These are phyloP conservation scores for Acrobasis consociella DNA, from an alignment of 2,888 invertebrate genomes.

Conservation along the genomic window DNA sequence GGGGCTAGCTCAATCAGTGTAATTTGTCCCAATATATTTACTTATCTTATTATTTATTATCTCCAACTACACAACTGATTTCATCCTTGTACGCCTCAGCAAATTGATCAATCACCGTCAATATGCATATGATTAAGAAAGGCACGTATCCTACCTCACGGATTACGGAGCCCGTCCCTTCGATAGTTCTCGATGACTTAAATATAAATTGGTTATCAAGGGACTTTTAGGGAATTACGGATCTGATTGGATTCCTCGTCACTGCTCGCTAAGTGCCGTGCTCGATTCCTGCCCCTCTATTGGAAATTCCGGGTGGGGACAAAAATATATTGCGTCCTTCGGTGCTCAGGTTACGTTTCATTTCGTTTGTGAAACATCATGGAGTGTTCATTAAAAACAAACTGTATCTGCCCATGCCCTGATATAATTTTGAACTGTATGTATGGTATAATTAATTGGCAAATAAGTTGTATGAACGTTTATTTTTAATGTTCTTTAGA, in stretches of 20 bases:
- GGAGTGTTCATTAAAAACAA: too few species aligned
- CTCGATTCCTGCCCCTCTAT: conserved; percentile 20
- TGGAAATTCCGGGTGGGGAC: conserved; percentile 15
- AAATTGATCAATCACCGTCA: conserved; percentile 5
- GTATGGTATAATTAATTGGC: too few species aligned
- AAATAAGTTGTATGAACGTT: too few species aligned
- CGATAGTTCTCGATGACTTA: conserved; percentile 24
- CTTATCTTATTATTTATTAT: too few species aligned
- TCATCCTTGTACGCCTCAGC: too few species aligned
- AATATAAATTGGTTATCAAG: conserved; percentile 26
- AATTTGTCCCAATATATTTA: too few species aligned
- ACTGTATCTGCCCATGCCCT: too few species aligned
- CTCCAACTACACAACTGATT: too few species aligned
- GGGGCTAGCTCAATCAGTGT: too few species aligned
- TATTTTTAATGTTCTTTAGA: too few species aligned
- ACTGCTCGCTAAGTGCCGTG: conserved; percentile 23
- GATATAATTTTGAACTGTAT: too few species aligned
- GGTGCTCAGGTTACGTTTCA: conserved; percentile 4
- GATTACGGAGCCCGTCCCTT: neutral
- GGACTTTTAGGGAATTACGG: conserved; percentile 24
- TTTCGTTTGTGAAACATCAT: conserved; percentile 9
- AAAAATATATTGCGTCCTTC: conserved; percentile 12
- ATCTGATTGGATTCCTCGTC: conserved; percentile 23
- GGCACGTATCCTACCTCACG: neutral
- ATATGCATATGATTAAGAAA: conserved; percentile 9